Evolutionary conservation across 1,140 invertebrate genomes (phyloP), one percentile per base, ranked within the genome.

Genomic region (Eulimnadia texana): DNA sequence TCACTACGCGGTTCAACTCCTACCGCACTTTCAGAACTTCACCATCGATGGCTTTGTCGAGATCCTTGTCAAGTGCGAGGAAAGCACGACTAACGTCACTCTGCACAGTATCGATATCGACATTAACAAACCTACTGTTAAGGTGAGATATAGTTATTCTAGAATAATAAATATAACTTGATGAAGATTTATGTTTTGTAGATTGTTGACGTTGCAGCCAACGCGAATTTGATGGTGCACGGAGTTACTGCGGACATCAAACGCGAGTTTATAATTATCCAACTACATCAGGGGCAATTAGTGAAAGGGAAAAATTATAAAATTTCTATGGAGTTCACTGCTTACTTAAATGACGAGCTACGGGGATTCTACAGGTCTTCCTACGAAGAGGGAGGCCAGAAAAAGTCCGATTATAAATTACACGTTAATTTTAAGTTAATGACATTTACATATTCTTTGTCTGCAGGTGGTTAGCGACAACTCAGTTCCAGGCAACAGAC

Each of bases 401-500:
- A 28, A 29, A 57, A 33, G 55, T 56, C 10, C 16, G 33, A 42
- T 42, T 42, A 42, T 9, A 42, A 42, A 42, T 42, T 42, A 42
- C 6, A 42, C 33, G 6, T 42, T 42, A 42, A 25, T 58, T 20
- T 3, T 20, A 16, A 23, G 23, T 16, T 24, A 23, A 20, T 10
- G n/a, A n/a, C 23, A 20, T 27, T 54, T 24, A 54, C 53, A 24
- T 24, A 25, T 54, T 54, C 9, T 24, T 65, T 63, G 2, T n/a
- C 33, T 33, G 29, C 64, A 67, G 57, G 33, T 60, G 56, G 16
- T 54, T 64, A 23, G 61, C 61, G 19, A 63, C 56, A 0, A 76
- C 51, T 19, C 60, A 61, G 33, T 53, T 61, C 28, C 89, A 63
- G 29, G 24, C 88, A 0, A 87, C 86, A 60, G 82, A 89, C 70